Conservation (phyloP, 2,113 vertebrate genomes). For the Empidonax traillii region DNA sequence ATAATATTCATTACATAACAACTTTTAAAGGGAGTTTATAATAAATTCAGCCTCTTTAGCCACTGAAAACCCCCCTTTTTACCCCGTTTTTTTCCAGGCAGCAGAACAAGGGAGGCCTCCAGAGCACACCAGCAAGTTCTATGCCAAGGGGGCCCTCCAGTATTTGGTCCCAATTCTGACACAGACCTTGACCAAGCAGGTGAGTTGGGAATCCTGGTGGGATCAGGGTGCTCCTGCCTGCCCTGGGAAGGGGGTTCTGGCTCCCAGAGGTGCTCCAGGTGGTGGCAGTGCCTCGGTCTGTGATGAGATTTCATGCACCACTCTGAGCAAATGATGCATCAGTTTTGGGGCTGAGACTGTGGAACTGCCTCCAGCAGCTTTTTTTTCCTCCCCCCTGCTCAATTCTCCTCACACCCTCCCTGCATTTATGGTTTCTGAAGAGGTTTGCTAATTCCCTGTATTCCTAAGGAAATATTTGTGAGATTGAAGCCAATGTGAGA, state of each 20-base stretch:
- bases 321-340: not conserved
- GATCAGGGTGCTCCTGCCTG: not conserved
- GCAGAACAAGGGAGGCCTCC: slow-evolving; percentile 96
- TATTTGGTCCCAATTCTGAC: slow-evolving; percentile 97
- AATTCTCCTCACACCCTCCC: not conserved
- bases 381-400: not conserved
- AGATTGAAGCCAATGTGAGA: not conserved
- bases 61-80: not conserved
- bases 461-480: not conserved
- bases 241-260: not conserved
- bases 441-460: rapidly evolving
- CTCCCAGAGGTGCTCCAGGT: not conserved
- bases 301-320: not conserved
- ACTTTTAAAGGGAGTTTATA: not conserved
- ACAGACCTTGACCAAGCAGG: slow-evolving; percentile 97
- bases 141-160: slow-evolving; percentile 96
- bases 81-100: slow-evolving; percentile 72
- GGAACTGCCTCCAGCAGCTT: not conserved
- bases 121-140: slow-evolving; percentile 99
- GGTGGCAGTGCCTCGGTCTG: not conserved
- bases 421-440: not conserved
- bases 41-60: not conserved
- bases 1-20: not conserved
- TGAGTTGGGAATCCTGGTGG: not conserved
- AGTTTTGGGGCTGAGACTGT: not conserved